A percentile compares a stretch with the other conserved stretches of the same genome.
Evolutionary conservation across 2,888 invertebrate species (phyloP).

Genomic region (Serripes groenlandicus): DNA sequence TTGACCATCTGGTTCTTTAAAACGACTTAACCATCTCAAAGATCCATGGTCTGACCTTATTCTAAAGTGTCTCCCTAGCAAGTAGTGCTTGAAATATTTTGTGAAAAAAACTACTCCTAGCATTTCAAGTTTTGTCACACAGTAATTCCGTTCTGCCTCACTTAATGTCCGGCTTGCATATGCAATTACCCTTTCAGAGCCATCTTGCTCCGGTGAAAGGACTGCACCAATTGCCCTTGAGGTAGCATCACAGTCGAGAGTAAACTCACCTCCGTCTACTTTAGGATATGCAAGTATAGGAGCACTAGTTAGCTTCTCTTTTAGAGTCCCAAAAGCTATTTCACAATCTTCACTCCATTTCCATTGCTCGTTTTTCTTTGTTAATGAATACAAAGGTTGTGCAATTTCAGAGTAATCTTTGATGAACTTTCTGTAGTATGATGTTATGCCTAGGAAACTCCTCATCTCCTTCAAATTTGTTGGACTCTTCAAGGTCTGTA

Average conservation of each 20-base stretch:
- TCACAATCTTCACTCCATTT: no score
- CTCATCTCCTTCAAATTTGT: background rate
- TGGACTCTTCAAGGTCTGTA: background rate
- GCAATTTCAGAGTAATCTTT: constrained; percentile 48
- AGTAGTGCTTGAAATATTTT: background rate
- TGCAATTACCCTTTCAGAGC: constrained; percentile 32
- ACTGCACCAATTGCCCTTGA: constrained; percentile 8
- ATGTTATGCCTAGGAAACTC: constrained; percentile 13
- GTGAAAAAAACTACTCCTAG: background rate
- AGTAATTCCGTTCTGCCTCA: constrained; percentile 4
- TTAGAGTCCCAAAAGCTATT: no score
- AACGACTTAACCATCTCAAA: background rate
- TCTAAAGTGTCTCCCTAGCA: background rate
- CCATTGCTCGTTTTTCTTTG: no score
- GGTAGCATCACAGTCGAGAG: constrained; percentile 34
- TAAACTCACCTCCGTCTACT: background rate
- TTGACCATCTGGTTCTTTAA: background rate
- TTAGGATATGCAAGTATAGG: constrained; percentile 46
- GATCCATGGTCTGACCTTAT: constrained; percentile 2
- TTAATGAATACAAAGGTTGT: constrained; percentile 49
- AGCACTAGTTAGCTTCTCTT: no score
- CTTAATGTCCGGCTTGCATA: constrained; percentile 21
- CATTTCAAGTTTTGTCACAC: background rate
- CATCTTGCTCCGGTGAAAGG: constrained; percentile 36
- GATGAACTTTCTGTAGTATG: constrained; percentile 46